Evolutionary conservation across 2,113 vertebrate genomes (phyloP).

Genomic region (Pterocles burchelli): DNA sequence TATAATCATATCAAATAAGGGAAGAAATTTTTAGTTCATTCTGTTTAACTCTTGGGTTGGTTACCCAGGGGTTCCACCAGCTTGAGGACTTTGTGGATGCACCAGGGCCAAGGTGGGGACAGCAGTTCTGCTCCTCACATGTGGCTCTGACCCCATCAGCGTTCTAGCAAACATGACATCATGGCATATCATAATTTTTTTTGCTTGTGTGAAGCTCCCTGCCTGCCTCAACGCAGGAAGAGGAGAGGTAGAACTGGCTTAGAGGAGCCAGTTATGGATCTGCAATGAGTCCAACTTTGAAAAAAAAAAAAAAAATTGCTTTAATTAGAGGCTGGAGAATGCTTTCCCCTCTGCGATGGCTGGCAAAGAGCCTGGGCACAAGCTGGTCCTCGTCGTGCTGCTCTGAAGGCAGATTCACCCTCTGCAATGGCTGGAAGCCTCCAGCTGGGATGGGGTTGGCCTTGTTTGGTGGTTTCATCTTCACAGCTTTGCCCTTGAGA

Average conservation of each 20-base stretch:
- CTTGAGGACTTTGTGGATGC: background rate
- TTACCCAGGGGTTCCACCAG: background rate
- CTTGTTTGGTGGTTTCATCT: background rate
- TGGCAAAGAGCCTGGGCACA: background rate
- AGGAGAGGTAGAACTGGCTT: background rate
- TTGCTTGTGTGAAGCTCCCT: background rate
- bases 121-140: background rate
- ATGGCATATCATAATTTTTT: background rate
- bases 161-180: background rate
- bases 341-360: background rate
- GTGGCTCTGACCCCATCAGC: fast-evolving
- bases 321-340: background rate
- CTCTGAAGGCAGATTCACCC: background rate
- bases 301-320: background rate
- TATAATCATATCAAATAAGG: background rate
- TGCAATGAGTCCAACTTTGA: background rate
- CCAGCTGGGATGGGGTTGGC: background rate
- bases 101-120: fast-evolving
- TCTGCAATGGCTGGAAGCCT: background rate
- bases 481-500: background rate
- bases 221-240: fast-evolving
- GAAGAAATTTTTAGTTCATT: background rate
- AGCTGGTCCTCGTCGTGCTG: background rate
- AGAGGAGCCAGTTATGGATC: background rate
- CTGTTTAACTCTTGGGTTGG: background rate